Base-by-base conservation (phyloP, 1,140 invertebrate genomes). In the Meteorus sp. region DNA sequence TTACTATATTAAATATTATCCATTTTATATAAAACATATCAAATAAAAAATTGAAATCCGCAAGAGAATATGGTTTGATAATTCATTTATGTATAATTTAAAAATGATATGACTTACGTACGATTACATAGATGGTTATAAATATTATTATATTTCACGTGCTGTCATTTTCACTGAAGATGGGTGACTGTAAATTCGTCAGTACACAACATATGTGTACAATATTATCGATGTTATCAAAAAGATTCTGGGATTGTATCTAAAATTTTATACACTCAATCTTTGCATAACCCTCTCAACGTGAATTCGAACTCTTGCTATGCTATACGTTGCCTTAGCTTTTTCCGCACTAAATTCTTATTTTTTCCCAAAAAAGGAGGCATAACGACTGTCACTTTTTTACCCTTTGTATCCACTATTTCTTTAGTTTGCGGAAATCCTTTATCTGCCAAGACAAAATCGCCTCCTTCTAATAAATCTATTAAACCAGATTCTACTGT, bases 401-500 rank as follows among this genome's bases (percentile, higher is more conserved):
- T 58, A n/a, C 50, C 53, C 19, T 39, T 60, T 56, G 23, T 17
- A 25, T 60, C 57, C 31, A 65, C 41, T 7, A 25, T 29, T 51
- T 27, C 44, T 56, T 61, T 59, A 50, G 67, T 67, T 56, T 61
- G 64, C 29, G 67, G 62, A 61, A 78, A 77, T 27, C 77, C 74
- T 66, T 74, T 70, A 60, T 76, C 74, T 25, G 68, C 74, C 62
- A 76, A 66, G 22, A 74, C 60, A 19, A 55, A 25, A 65, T 75
- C 72, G 43, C 62, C 65, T 31, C 54, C 45, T 52, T 72, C 61
- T 7, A 73, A 47, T 50, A 59, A 37, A 54, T 73, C 60, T 44
- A 73, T 17, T 25, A 72, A 67, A 3, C 67, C 68, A 48, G 51
- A 64, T 27, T 68, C 56, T 19, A 53, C 54, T 8, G 70, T 71